Evolutionary conservation across 2,888 invertebrate species (phyloP).

Genomic region (Leptopilina myrica): DNA sequence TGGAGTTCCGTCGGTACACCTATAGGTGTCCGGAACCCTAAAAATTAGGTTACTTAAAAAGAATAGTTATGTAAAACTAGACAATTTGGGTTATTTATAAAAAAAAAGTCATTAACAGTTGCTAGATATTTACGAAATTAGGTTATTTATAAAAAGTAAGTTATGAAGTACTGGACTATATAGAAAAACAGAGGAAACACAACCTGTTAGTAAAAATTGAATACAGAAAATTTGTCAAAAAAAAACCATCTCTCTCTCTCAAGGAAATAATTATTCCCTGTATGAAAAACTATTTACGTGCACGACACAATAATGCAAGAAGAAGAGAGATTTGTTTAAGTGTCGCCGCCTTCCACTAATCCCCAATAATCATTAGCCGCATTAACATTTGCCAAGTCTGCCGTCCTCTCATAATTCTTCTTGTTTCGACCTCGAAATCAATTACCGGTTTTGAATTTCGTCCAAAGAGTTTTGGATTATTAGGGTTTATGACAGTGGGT

Average conservation of each 20-base stretch:
- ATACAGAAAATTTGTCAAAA: neutral
- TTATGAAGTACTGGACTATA: too few species aligned
- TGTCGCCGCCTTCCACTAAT: conserved; percentile 13
- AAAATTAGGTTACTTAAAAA: too few species aligned
- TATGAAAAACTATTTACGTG: neutral
- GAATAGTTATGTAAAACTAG: too few species aligned
- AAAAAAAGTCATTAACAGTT: too few species aligned
- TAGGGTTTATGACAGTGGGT: conserved; percentile 13
- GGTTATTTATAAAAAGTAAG: too few species aligned
- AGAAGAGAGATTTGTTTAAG: neutral
- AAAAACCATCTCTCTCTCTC: neutral
- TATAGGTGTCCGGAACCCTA: too few species aligned
- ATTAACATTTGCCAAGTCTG: conserved; percentile 34
- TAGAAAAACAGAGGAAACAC: too few species aligned
- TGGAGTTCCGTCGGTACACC: too few species aligned
- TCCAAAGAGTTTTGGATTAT: conserved; percentile 10
- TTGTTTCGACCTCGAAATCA: conserved; percentile 30
- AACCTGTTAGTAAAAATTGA: too few species aligned
- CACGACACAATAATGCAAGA: neutral
- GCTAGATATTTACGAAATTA: too few species aligned
- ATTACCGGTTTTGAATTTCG: conserved; percentile 18
- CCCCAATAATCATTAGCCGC: conserved; percentile 19
- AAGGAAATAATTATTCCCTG: neutral
- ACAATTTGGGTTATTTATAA: too few species aligned
- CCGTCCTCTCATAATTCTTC: conserved; percentile 32